These are phyloP conservation scores for Seira ritae DNA, from an alignment of 2,888 invertebrate genomes.

Conservation along the genomic window DNA sequence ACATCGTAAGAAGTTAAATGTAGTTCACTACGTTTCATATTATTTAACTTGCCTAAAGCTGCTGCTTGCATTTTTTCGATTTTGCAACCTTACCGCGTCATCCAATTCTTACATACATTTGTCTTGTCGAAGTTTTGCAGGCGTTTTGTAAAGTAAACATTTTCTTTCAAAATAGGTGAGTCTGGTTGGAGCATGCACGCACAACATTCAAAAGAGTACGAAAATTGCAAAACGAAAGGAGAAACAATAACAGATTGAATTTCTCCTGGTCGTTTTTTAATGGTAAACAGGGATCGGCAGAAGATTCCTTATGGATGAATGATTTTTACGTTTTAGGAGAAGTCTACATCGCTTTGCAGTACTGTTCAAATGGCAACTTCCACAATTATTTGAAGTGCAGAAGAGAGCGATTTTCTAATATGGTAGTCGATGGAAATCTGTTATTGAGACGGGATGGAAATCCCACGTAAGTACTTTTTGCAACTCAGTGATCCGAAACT, in stretches of 20 bases:
- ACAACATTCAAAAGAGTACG: constrained; percentile 68
- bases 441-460: too few species aligned
- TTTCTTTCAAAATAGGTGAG: constrained; percentile 50
- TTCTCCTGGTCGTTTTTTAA: not conserved
- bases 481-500: too few species aligned
- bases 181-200: constrained; percentile 69
- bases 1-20: constrained; percentile 48
- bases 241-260: constrained; percentile 37
- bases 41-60: too few species aligned
- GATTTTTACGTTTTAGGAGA: constrained; percentile 50
- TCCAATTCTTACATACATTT: not conserved
- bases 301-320: constrained; percentile 2
- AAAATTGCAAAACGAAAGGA: constrained; percentile 21
- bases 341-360: constrained; percentile 66
- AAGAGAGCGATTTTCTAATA: constrained; percentile 60
- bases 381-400: constrained; percentile 60
- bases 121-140: not conserved
- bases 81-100: too few species aligned
- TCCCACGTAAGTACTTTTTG: too few species aligned
- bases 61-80: too few species aligned
- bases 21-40: too few species aligned
- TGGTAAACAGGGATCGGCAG: too few species aligned
- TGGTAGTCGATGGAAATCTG: constrained; percentile 31
- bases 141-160: not conserved
- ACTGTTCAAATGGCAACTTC: constrained; percentile 65